phyloP scores from a whole-genome alignment of 2,888 invertebrate species.

The Suillia variegata region DNA sequence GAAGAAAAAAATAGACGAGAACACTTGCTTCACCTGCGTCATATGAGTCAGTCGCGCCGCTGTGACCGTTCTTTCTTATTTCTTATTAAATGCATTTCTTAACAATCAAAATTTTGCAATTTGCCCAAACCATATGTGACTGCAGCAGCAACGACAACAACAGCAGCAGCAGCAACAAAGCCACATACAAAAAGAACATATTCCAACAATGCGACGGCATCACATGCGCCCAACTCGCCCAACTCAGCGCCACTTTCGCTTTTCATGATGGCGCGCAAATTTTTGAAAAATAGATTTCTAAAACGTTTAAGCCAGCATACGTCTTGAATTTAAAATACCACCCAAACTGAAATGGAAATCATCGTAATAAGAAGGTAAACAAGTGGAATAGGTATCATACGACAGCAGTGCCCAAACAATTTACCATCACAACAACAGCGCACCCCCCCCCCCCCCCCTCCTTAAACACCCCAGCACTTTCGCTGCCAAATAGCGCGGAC shows the following conservation, averaged over 20 bases:
- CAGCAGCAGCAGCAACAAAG: too few relatives aligned
- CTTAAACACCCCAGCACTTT: too few relatives aligned
- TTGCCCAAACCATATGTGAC: background rate
- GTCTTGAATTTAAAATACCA: conserved; percentile 53
- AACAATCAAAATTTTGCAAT: background rate
- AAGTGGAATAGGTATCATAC: conserved; percentile 2
- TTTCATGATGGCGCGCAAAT: background rate
- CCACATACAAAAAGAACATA: too few relatives aligned
- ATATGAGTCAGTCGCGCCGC: too few relatives aligned
- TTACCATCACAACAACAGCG: background rate
- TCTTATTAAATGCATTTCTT: background rate
- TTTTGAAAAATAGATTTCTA: conserved; percentile 60
- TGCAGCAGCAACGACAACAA: background rate
- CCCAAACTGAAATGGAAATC: background rate
- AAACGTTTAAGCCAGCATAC: conserved; percentile 57
- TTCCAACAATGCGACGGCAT: too few relatives aligned
- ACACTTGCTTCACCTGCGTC: conserved; percentile 30
- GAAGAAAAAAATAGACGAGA: too few relatives aligned
- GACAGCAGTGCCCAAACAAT: background rate
- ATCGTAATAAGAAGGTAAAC: conserved; percentile 4
- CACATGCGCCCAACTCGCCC: background rate
- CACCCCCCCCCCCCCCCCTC: background rate
- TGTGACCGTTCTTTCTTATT: background rate
- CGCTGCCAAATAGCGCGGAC: conserved; percentile 55
- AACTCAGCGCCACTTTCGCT: too few relatives aligned